Evolutionary conservation across 2,797 vertebrate species (phyloP), one percentile per base, ranked within the genome.

Genomic region (Morelia viridis): DNA sequence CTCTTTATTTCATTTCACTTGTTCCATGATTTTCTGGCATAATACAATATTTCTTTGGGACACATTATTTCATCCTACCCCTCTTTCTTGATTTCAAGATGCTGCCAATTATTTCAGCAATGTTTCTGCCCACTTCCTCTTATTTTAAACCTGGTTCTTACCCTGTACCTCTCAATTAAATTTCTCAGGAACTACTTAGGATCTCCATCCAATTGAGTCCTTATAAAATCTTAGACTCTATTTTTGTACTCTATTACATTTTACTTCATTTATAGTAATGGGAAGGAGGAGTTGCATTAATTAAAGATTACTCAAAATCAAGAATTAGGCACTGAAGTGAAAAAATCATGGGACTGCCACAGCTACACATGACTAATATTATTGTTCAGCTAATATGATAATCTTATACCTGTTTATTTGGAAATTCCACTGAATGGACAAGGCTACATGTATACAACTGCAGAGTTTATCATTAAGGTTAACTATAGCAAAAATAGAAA

Each of bases 401-500:
- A 24, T 46, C 19, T 80, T 46, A 80, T 46, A 80, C 24, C 71
- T 46, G 71, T 46, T 80, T 88, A 46, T 28, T 53, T 65, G 80
- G 50, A 84, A 65, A 60, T 60, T 41, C 56, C 24, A 90, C 10
- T 90, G 31, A 83, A 4, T 83, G 26, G 4, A 61, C 76, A 65
- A 24, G 46, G 24, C 4, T n/a, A 53, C 56, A 46, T 56, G 8
- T 17, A 68, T 19, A 91, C 6, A 19, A 58, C 53, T 76, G 17
- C 24, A 76, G 22, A 28, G 17, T 60, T 87, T 58, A 76, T 41
- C 19, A 87, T 31, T 85, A 50, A 17, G 87, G 9, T 31, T 90
- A 46, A 58, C 91, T 93, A 91, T 87, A 93, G 28, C 90, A 94
- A 41, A 96, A 96, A 96, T 90, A 94, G 1, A 96, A 96, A 94